phyloP scores from a whole-genome alignment of 92 coral and sea anemone species.

The Siderastrea siderea region DNA sequence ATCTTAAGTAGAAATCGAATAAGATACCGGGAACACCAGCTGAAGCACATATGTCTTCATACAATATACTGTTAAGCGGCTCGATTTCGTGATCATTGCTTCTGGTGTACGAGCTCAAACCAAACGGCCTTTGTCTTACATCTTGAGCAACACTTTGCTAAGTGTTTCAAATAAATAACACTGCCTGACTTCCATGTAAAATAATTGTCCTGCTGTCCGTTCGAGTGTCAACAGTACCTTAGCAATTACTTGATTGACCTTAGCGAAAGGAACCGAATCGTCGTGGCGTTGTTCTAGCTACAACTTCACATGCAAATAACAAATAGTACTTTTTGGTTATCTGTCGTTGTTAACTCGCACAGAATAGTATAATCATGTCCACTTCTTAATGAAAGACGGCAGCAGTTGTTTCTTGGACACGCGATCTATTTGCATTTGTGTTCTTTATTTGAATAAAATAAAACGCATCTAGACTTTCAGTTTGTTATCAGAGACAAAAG shows the following conservation, averaged over 20 bases:
- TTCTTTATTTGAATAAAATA: conserved; percentile 18
- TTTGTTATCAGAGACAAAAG: conserved; percentile 10
- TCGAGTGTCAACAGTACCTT: not conserved
- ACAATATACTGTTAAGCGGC: not conserved
- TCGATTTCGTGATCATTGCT: not conserved
- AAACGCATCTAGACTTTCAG: conserved; percentile 14
- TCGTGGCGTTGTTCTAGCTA: not conserved
- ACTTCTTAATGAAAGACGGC: not conserved
- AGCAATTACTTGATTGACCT: not conserved
- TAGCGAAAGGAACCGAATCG: not conserved
- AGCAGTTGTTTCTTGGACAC: not conserved
- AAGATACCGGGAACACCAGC: not conserved
- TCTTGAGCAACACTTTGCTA: not conserved
- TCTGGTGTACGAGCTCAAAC: not conserved
- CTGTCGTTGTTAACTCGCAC: not conserved
- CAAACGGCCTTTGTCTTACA: not conserved
- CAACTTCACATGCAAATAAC: not conserved
- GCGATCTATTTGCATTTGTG: not conserved
- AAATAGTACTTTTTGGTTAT: not conserved
- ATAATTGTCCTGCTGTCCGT: not conserved
- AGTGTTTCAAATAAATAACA: not conserved
- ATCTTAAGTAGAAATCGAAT: conserved; percentile 1
- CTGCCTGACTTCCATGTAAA: not conserved
- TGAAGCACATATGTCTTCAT: conserved; percentile 1
- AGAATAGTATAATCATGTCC: not conserved